Base-by-base conservation (phyloP, 2,888 invertebrate genomes). In the Ethmia dodecea region DNA sequence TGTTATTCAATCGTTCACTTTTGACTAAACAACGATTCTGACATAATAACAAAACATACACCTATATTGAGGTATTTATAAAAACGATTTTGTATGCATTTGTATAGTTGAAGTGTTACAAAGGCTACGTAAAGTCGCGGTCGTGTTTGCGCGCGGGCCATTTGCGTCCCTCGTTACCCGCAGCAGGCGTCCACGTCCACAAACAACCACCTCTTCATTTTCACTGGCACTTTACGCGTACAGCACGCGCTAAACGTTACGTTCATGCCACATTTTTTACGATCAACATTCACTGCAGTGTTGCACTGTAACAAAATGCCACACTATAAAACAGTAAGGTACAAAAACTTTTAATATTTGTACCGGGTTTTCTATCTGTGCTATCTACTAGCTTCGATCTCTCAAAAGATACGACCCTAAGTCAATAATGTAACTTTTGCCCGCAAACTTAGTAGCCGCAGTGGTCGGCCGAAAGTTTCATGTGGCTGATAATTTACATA, bases 401-500 rank as follows among this genome's bases (percentile, higher is more conserved):
- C 55, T 60, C 60, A 52, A 60, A 60, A 69, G 75, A 75, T 76
- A 71, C 55, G 52, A 45, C 58, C 61, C 59, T 65, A 64, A 75
- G 75, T 77, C 73, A 74, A 80, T 79, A 77, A 67, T 59, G 62
- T 64, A 79, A 83, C 68, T 80, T 78, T 69, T 61, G 55, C 57
- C 65, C 66, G 53, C 64, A 76, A 81, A 80, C 79, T 79, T 76
- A 65, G 65, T 60, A 68, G 64, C 72, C 75, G 61, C 70, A 67
- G 65, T 69, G 77, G 72, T 68, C 68, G 69, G 70, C 61, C 55
- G 53, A 75, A 79, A 84, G 69, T 83, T 84, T 76, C 73, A 70
- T 78, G 72, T 73, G 71, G 68, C 66, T 75, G 75, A 81, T 80
- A 81, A 83, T 86, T 84, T 84, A 78, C 84, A 83, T 84, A 84